Percentiles rank a stretch among this genome's conserved stretches.
Conservation (phyloP, 2,113 vertebrate species). For the Corythornis cristatus region DNA sequence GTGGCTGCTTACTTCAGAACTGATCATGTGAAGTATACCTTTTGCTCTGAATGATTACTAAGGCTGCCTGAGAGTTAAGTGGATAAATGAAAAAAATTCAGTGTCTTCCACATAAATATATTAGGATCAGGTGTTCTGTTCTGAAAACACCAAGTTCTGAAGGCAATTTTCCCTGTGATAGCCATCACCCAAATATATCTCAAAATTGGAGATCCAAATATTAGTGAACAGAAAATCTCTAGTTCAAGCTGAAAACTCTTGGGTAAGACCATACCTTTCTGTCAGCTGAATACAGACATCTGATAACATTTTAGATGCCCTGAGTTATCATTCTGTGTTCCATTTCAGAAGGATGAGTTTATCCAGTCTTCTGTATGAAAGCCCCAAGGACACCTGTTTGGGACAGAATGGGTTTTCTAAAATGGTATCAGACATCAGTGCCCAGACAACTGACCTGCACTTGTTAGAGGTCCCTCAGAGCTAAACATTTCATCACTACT, state of each 20-base stretch:
- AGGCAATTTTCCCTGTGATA: neutral
- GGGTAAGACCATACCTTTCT: neutral
- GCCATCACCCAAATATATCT: neutral
- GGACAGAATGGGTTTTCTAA: neutral
- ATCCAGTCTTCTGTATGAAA: neutral
- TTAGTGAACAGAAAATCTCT: neutral
- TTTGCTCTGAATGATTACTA: neutral
- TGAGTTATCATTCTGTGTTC: neutral
- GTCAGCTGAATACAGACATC: rapidly evolving
- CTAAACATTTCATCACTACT: neutral
- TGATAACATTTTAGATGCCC: neutral
- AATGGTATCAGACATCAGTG: neutral
- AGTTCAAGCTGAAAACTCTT: neutral
- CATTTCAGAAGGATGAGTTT: neutral
- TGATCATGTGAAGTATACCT: neutral
- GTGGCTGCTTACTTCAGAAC: neutral
- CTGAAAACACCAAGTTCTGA: neutral
- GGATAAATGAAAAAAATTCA: neutral
- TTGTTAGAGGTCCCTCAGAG: neutral
- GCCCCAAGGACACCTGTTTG: neutral
- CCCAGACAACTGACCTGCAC: neutral
- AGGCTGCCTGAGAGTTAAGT: neutral
- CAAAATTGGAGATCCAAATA: neutral
- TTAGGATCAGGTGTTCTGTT: neutral
- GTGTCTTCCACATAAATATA: neutral